Evolutionary conservation across 23 tunicate genomes (phyloP).

Genomic region (Trididemnum clinides): DNA sequence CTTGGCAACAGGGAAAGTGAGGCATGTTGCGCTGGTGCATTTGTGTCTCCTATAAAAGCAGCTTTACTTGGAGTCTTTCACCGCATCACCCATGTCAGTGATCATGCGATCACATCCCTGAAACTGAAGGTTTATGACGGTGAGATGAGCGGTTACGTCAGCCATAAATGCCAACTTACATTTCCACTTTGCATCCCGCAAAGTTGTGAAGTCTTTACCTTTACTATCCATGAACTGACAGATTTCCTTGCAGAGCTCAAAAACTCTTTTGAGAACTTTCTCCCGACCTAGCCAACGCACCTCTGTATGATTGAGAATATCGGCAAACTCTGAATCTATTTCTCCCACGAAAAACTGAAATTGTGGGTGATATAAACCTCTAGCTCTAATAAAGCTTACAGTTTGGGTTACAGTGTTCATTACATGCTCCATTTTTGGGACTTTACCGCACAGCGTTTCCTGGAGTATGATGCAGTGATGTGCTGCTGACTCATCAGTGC

Average conservation of each 20-base stretch:
- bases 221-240: background rate
- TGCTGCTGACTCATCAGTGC: too few species aligned
- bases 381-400: background rate
- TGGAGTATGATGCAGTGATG: too few species aligned
- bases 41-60: too few species aligned
- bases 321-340: background rate
- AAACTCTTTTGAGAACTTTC: conserved; percentile 35
- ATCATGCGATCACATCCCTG: conserved; percentile 32
- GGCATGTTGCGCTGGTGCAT: too few species aligned
- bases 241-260: conserved; percentile 36
- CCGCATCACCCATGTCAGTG: too few species aligned
- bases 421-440: background rate
- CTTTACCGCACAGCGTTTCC: background rate
- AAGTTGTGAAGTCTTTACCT: background rate
- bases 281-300: conserved; percentile 40
- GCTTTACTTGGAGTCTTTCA: background rate
- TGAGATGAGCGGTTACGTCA: conserved; percentile 15
- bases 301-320: conserved; percentile 21
- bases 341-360: conserved; percentile 30
- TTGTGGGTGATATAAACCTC: conserved; percentile 32
- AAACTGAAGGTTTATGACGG: conserved; percentile 6
- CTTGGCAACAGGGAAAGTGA: too few species aligned
- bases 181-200: conserved; percentile 12
- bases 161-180: conserved; percentile 32
- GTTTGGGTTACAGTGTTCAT: background rate